phyloP scores from a whole-genome alignment of 1,140 invertebrate species.

The Dreissena rostriformis region DNA sequence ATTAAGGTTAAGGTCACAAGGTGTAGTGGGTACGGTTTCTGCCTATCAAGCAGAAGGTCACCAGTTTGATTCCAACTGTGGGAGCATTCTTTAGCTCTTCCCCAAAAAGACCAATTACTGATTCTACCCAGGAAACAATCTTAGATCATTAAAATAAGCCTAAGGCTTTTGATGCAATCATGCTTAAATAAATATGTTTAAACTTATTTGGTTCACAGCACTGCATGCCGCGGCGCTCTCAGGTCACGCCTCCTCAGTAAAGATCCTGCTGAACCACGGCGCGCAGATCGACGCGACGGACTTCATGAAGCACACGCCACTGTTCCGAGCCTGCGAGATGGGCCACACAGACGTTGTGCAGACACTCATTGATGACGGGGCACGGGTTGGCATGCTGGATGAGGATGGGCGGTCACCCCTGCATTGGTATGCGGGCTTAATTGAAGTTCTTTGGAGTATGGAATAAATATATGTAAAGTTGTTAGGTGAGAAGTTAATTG shows the following conservation, averaged over 20 bases:
- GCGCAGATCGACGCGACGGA: constrained; percentile 78
- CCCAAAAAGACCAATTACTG: too few relatives aligned
- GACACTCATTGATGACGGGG: constrained; percentile 78
- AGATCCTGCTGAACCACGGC: constrained; percentile 76
- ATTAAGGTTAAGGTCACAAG: too few relatives aligned
- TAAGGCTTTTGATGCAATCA: too few relatives aligned
- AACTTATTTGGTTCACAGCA: constrained; percentile 68
- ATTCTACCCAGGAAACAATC: too few relatives aligned
- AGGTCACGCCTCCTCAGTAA: constrained; percentile 79
- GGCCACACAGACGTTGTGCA: constrained; percentile 80
- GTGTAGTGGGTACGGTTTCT: too few relatives aligned
- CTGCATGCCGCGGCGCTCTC: constrained; percentile 80
- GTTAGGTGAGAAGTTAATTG: too few relatives aligned
- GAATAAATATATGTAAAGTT: too few relatives aligned
- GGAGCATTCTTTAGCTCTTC: too few relatives aligned
- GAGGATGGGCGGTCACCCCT: constrained; percentile 80
- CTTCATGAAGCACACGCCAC: constrained; percentile 78
- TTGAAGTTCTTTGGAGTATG: too few relatives aligned
- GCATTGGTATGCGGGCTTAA: constrained; percentile 77
- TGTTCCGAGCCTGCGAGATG: constrained; percentile 81
- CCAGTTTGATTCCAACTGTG: too few relatives aligned
- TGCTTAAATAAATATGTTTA: neutral
- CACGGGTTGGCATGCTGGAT: constrained; percentile 77
- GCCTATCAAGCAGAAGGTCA: too few relatives aligned
- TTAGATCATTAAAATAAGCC: too few relatives aligned